Evolutionary conservation across 2,888 invertebrate species (phyloP).

Genomic region (Nemapogon koenigi): DNA sequence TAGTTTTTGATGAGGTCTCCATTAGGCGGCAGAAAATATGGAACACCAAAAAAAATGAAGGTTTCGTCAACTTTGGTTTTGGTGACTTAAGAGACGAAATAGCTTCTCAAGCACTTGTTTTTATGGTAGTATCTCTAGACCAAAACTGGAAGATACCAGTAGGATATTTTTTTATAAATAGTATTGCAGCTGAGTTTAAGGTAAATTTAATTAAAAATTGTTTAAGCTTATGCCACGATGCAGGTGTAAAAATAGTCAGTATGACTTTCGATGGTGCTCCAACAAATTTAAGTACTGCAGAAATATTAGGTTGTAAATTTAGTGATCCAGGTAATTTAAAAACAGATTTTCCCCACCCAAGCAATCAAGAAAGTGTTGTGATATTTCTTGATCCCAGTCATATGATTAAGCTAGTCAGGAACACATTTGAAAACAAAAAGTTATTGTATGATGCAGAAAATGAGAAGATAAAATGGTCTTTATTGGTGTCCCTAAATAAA

Average conservation of each 20-base stretch:
- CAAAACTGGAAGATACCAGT: constrained; percentile 23
- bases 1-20: constrained; percentile 22
- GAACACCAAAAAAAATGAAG: constrained; percentile 1
- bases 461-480: constrained; percentile 13
- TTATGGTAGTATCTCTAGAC: constrained; percentile 21
- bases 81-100: constrained; percentile 1
- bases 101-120: constrained; percentile 19
- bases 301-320: constrained; percentile 18
- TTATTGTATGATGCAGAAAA: constrained; percentile 7
- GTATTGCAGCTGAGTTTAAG: constrained; percentile 18
- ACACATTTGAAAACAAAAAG: constrained; percentile 11
- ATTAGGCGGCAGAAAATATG: constrained; percentile 19
- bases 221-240: constrained; percentile 18
- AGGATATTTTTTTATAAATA: constrained; percentile 22
- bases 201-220: constrained; percentile 16
- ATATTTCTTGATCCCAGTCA: constrained; percentile 12
- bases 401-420: too few relatives aligned
- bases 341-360: constrained; percentile 18
- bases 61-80: constrained; percentile 2
- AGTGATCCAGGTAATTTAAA: constrained; percentile 14
- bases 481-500: constrained; percentile 12
- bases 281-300: constrained; percentile 11
- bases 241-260: constrained; percentile 17
- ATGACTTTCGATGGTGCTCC: constrained; percentile 17
- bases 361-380: constrained; percentile 5